phyloP scores from a whole-genome alignment of 2,888 invertebrate species.

The Clusia tigrina region DNA sequence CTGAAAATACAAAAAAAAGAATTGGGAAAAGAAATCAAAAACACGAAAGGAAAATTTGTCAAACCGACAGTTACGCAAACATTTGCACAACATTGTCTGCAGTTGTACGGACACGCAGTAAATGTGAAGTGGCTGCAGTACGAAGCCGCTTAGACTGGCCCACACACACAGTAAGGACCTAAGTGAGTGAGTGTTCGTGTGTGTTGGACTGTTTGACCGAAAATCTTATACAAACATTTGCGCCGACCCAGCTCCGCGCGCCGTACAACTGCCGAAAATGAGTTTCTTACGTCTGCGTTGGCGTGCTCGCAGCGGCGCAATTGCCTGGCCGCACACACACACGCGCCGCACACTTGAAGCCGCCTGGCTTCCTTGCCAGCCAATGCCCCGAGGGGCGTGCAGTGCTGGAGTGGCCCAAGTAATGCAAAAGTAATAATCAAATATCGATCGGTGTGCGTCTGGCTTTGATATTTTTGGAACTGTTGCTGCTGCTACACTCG shows the following conservation, averaged over 20 bases:
- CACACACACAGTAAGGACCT: too few species aligned
- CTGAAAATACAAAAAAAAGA: too few species aligned
- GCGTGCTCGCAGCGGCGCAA: neutral
- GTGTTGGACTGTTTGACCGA: neutral
- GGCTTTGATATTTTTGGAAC: conserved; percentile 42
- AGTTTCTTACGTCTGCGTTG: neutral
- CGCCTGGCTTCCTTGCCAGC: neutral
- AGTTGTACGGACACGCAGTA: too few species aligned
- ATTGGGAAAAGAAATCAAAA: neutral
- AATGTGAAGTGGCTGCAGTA: conserved; percentile 11
- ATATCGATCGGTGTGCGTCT: conserved; percentile 60
- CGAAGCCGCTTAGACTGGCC: conserved; percentile 8
- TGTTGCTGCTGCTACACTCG: conserved; percentile 15
- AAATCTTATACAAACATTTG: neutral
- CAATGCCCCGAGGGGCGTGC: neutral
- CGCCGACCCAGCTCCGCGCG: neutral
- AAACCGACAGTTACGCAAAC: conserved; percentile 30
- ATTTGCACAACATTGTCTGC: conserved; percentile 22
- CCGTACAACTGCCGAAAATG: neutral
- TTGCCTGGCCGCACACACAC: conserved; percentile 15
- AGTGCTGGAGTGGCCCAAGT: conserved; percentile 16
- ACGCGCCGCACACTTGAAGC: neutral
- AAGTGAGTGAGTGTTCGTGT: neutral
- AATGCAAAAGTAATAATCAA: conserved; percentile 51
- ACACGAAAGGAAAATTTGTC: neutral